phyloP scores from a whole-genome alignment of 2,888 invertebrate species.

The Willowsia nigromaculata region DNA sequence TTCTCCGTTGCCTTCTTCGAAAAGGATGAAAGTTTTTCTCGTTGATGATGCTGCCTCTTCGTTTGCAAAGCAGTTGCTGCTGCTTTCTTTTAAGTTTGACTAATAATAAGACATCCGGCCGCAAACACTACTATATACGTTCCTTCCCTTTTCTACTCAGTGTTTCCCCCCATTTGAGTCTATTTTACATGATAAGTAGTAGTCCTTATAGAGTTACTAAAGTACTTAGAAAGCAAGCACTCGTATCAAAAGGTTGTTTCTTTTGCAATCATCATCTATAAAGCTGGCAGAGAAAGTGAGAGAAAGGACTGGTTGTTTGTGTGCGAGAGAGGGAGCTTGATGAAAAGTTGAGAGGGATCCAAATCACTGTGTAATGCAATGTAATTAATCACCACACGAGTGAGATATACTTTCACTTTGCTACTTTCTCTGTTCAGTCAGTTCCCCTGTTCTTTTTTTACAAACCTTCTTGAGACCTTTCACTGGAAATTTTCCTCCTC shows the following conservation, averaged over 20 bases:
- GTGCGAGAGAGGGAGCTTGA: conserved; percentile 38
- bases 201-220: not conserved
- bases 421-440: conserved; percentile 10
- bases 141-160: not conserved
- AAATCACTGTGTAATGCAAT: conserved; percentile 76
- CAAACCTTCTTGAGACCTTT: not conserved
- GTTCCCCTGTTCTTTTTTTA: not conserved
- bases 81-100: not conserved
- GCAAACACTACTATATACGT: not conserved
- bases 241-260: not conserved
- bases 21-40: not conserved
- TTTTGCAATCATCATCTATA: not conserved
- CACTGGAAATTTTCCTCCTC: not conserved
- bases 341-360: conserved; percentile 75
- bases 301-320: not conserved
- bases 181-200: not conserved
- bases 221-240: not conserved
- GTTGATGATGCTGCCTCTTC: not conserved
- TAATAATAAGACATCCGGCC: not conserved
- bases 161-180: not conserved
- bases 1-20: not conserved
- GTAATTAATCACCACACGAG: conserved; percentile 74
- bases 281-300: not conserved
- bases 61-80: not conserved
- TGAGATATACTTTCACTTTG: conserved; percentile 71